Evolutionary conservation across 2,113 vertebrate genomes (phyloP), one percentile per base, ranked within the genome.

Genomic region (Hippocampus mohnikei): DNA sequence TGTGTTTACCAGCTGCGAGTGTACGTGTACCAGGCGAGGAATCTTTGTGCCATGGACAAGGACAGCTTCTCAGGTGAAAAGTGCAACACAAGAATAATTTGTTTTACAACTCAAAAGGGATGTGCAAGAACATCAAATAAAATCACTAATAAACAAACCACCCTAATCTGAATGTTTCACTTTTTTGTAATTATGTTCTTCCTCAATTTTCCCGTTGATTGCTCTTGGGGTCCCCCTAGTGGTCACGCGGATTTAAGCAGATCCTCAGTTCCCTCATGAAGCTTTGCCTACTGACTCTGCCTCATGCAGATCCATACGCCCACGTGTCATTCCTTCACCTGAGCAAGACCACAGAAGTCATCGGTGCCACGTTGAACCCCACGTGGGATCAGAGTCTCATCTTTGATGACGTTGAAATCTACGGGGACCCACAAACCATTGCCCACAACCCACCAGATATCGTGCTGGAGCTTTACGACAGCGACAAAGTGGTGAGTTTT

Each of bases 371-470:
- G 46, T 86, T 99, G 70, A 98, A 98, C 79, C 97, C 97, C 77
- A 96, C 93, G 0, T 98, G 96, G 96, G 96, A 98, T 89, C 96
- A 99, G 91, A 97, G 94, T 1, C 93, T 98, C 53, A 95, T 99
- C 87, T 98, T 98, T 87, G 93, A 97, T 80, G 92, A 97, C 88
- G 85, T 99, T 74, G 94, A 98, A 84, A 97, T 98, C 84, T 95
- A 94, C 29, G 96, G 95, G 68, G 92, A 96, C 53, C 95, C 95
- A 4, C 90, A 93, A 74, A 88, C 89, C 1, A 56, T 96, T 55
- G 88, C 88, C 13, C 89, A 84, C 76, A 94, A 94, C 71, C 95
- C 95, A 61, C 96, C 96, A 23, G 89, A 91, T 50, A 90, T 97
- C 56, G 88, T 95, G 60, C 80, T 96, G 67, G 96, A 97, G 84